phyloP scores from a whole-genome alignment of 92 coral and sea anemone genomes.

The Micromussa lordhowensis region DNA sequence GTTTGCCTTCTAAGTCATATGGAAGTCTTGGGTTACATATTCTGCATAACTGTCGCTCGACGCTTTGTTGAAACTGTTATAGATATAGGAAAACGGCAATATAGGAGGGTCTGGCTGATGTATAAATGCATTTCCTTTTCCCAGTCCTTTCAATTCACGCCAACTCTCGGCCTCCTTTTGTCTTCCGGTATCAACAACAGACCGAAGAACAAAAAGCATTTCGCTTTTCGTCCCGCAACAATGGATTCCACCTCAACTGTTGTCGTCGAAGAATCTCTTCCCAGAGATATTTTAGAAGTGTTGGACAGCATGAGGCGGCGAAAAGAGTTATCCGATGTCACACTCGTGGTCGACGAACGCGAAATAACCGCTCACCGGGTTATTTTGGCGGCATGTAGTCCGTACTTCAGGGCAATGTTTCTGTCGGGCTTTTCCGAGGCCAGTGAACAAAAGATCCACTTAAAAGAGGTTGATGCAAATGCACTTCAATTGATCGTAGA shows the following conservation, averaged over 20 bases:
- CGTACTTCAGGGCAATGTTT: slow-evolving; percentile 98
- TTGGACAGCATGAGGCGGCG: slow-evolving; percentile 86
- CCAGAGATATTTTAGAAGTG: slow-evolving; percentile 82
- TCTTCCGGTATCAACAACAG: slow-evolving; percentile 46
- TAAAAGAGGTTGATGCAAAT: slow-evolving; percentile 81
- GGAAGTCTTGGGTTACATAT: neutral
- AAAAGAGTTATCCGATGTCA: slow-evolving; percentile 91
- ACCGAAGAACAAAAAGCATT: neutral
- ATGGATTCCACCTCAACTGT: slow-evolving; percentile 79
- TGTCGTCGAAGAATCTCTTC: slow-evolving; percentile 83
- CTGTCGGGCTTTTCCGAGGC: slow-evolving; percentile 96
- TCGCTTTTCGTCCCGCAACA: slow-evolving; percentile 15
- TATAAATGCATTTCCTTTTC: slow-evolving; percentile 32
- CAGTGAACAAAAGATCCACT: slow-evolving; percentile 75
- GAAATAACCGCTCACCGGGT: slow-evolving; percentile 90
- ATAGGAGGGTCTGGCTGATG: neutral
- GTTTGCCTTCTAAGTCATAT: neutral
- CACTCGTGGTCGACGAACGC: slow-evolving; percentile 75
- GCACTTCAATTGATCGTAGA: slow-evolving; percentile 84
- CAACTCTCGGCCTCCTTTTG: slow-evolving; percentile 23
- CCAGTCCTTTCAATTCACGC: slow-evolving; percentile 39
- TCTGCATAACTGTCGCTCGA: neutral
- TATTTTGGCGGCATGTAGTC: slow-evolving; percentile 97
- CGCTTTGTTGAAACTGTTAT: neutral
- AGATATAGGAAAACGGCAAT: neutral